Conservation (phyloP, 2,113 vertebrate genomes). For the Lutjanus erythropterus region DNA sequence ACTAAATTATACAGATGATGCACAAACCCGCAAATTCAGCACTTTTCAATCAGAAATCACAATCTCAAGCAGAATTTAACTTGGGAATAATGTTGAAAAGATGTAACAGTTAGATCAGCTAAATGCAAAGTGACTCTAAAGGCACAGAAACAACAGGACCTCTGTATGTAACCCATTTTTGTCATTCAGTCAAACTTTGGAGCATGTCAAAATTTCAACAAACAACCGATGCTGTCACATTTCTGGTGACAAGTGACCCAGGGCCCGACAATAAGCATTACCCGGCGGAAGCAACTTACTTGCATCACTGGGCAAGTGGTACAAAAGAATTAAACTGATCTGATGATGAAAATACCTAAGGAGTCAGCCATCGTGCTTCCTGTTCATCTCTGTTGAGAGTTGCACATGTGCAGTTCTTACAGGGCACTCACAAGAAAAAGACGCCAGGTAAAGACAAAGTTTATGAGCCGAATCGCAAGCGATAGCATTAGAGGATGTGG, state of each 20-base stretch:
- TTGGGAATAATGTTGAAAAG: not conserved
- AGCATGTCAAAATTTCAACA: not conserved
- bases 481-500: too few relatives aligned
- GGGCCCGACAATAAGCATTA: too few relatives aligned
- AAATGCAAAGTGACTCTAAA: not conserved
- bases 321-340: too few relatives aligned
- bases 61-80: not conserved
- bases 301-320: not conserved
- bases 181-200: not conserved
- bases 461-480: too few relatives aligned
- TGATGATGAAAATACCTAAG: too few relatives aligned
- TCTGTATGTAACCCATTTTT: not conserved
- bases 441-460: too few relatives aligned
- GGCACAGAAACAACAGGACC: not conserved
- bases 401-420: too few relatives aligned
- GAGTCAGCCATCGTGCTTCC: too few relatives aligned
- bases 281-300: too few relatives aligned
- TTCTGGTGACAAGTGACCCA: too few relatives aligned
- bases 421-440: too few relatives aligned
- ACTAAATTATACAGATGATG: slow-evolving; percentile 5
- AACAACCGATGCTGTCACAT: not conserved
- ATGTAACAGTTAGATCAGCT: not conserved
- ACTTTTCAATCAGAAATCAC: not conserved
- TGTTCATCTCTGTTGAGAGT: too few relatives aligned
- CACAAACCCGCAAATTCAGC: not conserved